Conservation (phyloP, 2,797 vertebrate species). For the Emydoidea blandingii region DNA sequence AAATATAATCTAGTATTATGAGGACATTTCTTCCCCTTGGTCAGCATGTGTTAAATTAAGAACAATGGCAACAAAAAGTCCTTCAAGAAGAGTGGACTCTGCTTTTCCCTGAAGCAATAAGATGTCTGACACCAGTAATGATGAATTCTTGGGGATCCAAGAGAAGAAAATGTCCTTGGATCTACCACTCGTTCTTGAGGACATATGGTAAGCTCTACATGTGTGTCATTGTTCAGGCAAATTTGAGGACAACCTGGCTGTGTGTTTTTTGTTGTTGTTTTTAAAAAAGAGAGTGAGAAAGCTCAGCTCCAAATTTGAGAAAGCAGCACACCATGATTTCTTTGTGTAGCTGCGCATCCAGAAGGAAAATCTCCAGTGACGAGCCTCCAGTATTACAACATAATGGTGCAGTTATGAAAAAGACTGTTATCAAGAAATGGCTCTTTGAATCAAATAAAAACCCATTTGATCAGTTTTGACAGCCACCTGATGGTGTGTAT, state of each 20-base stretch:
- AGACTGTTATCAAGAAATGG: not conserved
- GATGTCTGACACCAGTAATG: conserved; percentile 56
- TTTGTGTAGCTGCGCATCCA: not conserved
- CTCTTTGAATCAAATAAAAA: conserved; percentile 43
- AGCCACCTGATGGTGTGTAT: not conserved
- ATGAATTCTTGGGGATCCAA: conserved; percentile 68
- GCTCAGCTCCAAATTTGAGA: not conserved
- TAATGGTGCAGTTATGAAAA: not conserved
- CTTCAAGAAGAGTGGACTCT: conserved; percentile 63
- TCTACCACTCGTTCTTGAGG: not conserved
- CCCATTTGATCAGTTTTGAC: conserved; percentile 40
- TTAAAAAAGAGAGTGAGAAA: not conserved
- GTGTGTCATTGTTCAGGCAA: not conserved
- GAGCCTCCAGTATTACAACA: not conserved
- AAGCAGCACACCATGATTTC: conserved; percentile 10
- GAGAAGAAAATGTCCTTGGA: conserved; percentile 66
- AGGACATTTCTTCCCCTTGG: conserved; percentile 28
- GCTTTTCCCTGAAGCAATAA: conserved; percentile 58
- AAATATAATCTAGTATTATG: not conserved
- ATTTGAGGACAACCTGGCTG: not conserved
- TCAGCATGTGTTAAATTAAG: conserved; percentile 61
- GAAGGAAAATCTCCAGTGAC: not conserved
- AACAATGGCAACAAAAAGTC: conserved; percentile 40
- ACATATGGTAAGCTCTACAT: not conserved
- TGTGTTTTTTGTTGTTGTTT: not conserved